A percentile compares a stretch with the other conserved stretches of the same genome.
phyloP scores from a whole-genome alignment of 2,888 invertebrate genomes.

The Cephus nigrinus region DNA sequence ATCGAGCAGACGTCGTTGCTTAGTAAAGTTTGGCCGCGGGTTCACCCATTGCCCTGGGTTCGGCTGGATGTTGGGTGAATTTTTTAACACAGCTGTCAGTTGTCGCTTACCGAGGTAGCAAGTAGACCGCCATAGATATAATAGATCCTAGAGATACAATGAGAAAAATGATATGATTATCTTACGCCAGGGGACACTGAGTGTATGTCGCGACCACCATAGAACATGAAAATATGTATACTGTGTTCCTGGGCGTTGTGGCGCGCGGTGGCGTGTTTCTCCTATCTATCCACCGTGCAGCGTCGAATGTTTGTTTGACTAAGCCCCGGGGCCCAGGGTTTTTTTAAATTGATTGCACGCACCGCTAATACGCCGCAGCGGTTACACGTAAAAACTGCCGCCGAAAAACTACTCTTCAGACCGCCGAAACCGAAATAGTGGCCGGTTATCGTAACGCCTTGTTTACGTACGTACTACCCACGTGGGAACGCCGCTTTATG shows the following conservation, averaged over 20 bases:
- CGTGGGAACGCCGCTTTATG: slow-evolving; percentile 4
- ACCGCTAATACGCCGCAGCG: slow-evolving; percentile 47
- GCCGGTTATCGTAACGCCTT: slow-evolving; percentile 6
- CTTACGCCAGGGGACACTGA: slow-evolving; percentile 24
- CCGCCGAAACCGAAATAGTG: slow-evolving; percentile 7
- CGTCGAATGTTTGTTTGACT: slow-evolving; percentile 35
- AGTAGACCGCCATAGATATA: neutral
- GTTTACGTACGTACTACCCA: slow-evolving; percentile 7
- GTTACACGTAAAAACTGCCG: slow-evolving; percentile 33
- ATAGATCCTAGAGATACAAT: neutral
- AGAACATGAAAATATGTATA: neutral
- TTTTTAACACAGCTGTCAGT: neutral
- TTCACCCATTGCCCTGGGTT: neutral
- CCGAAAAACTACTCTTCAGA: slow-evolving; percentile 7
- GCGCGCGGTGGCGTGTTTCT: slow-evolving; percentile 1
- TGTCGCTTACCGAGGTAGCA: neutral
- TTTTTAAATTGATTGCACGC: slow-evolving; percentile 41
- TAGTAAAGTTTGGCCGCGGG: neutral
- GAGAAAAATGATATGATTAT: slow-evolving; percentile 25
- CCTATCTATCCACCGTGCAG: slow-evolving; percentile 4
- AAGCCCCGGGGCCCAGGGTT: slow-evolving; percentile 29
- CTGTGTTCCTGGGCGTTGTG: neutral
- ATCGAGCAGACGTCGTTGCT: neutral
- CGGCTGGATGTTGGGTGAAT: neutral
- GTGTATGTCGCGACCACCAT: neutral